Conservation (phyloP, 2,797 vertebrate species). For the Acipenser ruthenus region DNA sequence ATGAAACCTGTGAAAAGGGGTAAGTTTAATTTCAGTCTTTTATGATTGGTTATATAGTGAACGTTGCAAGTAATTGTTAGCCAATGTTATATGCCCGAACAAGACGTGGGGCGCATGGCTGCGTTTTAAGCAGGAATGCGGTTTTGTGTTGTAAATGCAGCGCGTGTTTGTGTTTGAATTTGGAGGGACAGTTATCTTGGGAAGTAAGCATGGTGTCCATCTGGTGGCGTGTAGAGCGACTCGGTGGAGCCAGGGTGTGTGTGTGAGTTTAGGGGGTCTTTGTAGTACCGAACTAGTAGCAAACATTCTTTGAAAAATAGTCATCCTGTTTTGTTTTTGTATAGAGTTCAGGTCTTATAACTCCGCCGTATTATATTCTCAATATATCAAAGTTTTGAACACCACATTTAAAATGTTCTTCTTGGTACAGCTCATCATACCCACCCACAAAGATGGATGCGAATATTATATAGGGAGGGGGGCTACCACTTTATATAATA, state of each 20-base stretch:
- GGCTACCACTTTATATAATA: neutral
- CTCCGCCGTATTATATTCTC: too few relatives aligned
- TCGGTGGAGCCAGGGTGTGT: neutral
- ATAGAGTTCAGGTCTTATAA: too few relatives aligned
- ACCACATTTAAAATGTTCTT: too few relatives aligned
- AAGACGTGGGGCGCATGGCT: neutral
- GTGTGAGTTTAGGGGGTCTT: neutral
- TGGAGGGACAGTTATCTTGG: conserved; percentile 13
- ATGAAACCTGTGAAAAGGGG: conserved; percentile 16
- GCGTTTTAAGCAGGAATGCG: conserved; percentile 10
- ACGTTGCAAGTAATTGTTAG: neutral
- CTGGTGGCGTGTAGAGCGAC: neutral
- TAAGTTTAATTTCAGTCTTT: neutral
- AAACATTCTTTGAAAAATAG: neutral
- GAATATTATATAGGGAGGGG: neutral
- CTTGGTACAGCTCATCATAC: too few relatives aligned
- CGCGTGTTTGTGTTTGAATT: conserved; percentile 13
- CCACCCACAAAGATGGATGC: too few relatives aligned
- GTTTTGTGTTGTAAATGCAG: conserved; percentile 16
- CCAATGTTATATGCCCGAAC: neutral
- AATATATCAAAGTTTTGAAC: too few relatives aligned
- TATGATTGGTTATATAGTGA: too few relatives aligned
- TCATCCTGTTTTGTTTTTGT: too few relatives aligned
- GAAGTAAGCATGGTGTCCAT: conserved; percentile 9
- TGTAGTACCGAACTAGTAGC: neutral